Evolutionary conservation across 2,797 vertebrate genomes (phyloP).

Genomic region (Acridotheres tristis): DNA sequence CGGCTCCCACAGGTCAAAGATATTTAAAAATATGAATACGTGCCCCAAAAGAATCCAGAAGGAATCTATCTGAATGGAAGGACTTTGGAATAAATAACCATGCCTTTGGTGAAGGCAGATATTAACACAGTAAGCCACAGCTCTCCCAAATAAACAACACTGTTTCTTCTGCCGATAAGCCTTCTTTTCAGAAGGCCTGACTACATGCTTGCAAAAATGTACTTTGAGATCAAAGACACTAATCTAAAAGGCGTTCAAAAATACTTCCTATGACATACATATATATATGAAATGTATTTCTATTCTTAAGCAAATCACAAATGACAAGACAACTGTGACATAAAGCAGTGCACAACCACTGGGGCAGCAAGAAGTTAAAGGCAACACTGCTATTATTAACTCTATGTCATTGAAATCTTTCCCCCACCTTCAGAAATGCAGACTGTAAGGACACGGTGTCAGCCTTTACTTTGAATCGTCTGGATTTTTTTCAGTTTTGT

Average conservation of each 20-base stretch:
- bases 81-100: neutral
- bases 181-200: constrained; percentile 29
- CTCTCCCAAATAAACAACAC: constrained; percentile 23
- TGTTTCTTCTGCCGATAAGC: constrained; percentile 10
- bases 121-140: neutral
- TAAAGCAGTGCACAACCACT: neutral
- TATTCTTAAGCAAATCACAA: constrained; percentile 20
- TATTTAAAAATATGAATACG: neutral
- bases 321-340: constrained; percentile 37
- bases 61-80: neutral
- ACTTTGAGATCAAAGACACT: constrained; percentile 12
- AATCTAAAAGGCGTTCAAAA: constrained; percentile 20
- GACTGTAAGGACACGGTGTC: constrained; percentile 3
- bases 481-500: neutral
- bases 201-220: neutral
- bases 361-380: constrained; percentile 59
- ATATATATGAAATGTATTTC: neutral
- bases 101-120: neutral
- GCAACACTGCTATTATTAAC: constrained; percentile 51
- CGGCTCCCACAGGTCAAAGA: constrained; percentile 19
- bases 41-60: neutral
- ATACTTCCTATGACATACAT: neutral
- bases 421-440: constrained; percentile 34
- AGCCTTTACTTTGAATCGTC: constrained; percentile 17
- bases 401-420: constrained; percentile 50